These are phyloP conservation scores for Dicranocentrus wangi DNA, from an alignment of 2,888 invertebrate species.

Conservation along the genomic window DNA sequence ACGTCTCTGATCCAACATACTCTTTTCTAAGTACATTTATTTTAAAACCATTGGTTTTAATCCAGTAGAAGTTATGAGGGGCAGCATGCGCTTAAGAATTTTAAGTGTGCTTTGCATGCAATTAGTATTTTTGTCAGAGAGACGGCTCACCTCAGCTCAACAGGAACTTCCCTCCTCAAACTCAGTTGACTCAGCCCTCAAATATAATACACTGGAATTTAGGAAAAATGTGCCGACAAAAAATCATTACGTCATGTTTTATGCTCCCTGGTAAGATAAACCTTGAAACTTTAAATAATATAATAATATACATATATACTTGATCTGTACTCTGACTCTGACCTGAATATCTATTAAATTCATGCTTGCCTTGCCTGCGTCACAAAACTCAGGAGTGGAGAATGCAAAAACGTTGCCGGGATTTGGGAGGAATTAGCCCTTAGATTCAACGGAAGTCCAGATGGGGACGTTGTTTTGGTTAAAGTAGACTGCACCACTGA, in stretches of 20 bases:
- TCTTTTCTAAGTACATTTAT: no score
- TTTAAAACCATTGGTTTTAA: no score
- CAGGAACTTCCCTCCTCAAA: conserved; percentile 42
- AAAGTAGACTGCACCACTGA: conserved; percentile 87
- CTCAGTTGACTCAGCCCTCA: conserved; percentile 62
- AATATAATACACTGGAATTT: conserved; percentile 73
- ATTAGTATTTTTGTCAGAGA: conserved; percentile 4
- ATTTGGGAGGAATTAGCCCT: conserved; percentile 79
- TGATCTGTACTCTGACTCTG: no score
- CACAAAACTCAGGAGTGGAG: conserved; percentile 93
- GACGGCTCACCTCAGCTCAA: conserved; percentile 17
- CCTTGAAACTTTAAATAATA: no score
- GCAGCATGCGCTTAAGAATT: no score
- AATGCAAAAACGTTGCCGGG: conserved; percentile 85
- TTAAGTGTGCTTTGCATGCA: conserved; percentile 9
- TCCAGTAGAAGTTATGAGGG: no score
- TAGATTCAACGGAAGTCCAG: conserved; percentile 73
- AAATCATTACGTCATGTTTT: conserved; percentile 86
- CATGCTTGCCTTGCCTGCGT: no score
- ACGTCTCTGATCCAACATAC: no score
- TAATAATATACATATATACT: no score
- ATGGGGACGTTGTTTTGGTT: conserved; percentile 82
- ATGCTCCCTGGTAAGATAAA: conserved; percentile 85
- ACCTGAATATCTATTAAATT: no score
- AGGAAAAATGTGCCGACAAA: conserved; percentile 76